phyloP scores from a whole-genome alignment of 1,140 invertebrate genomes.

The Trichonephila clavipes region DNA sequence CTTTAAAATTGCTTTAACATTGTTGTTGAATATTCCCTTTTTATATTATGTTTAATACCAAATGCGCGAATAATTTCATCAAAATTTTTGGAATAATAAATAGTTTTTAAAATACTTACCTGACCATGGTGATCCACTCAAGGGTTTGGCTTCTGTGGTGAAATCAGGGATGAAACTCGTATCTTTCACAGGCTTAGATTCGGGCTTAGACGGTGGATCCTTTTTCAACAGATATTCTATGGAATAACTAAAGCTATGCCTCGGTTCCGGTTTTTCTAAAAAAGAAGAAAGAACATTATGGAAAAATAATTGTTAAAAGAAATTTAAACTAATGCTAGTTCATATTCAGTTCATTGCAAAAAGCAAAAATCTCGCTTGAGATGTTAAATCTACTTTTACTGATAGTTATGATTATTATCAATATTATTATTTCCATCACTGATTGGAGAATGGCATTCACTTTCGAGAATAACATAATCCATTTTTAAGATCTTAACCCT shows the following conservation, averaged over 20 bases:
- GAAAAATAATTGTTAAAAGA: not conserved
- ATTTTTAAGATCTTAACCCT: no score
- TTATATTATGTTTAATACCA: not conserved
- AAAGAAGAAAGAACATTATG: not conserved
- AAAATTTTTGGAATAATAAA: not conserved
- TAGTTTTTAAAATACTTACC: not conserved
- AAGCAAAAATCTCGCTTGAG: no score
- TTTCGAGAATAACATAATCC: no score
- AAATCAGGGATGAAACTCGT: not conserved
- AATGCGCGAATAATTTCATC: no score
- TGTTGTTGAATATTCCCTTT: no score
- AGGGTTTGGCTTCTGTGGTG: not conserved
- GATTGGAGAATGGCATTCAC: no score
- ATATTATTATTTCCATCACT: no score
- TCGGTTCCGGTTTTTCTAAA: constrained; percentile 25
- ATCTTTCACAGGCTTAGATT: not conserved
- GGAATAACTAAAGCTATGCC: constrained; percentile 48
- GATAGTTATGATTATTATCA: no score
- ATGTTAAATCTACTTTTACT: no score
- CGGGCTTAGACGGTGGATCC: constrained; percentile 22
- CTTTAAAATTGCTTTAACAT: no score
- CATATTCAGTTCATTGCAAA: no score
- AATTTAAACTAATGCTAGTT: not conserved
- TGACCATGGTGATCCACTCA: not conserved
- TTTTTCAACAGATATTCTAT: constrained; percentile 51